These are phyloP conservation scores for Spinus olivaceus DNA, from an alignment of 2,797 vertebrate species.

Conservation along the genomic window DNA sequence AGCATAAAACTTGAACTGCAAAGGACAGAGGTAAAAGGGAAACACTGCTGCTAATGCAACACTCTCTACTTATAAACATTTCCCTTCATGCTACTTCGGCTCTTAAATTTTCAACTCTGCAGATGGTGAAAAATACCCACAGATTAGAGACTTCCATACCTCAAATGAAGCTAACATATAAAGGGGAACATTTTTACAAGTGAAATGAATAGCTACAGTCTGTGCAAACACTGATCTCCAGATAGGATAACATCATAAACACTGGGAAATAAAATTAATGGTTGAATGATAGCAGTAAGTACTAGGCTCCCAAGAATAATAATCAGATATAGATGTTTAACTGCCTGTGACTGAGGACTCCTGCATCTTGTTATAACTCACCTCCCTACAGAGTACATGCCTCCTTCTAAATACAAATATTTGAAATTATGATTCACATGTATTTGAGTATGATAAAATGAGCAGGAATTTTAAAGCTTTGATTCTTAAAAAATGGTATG, in stretches of 20 bases:
- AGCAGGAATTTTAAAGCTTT: neutral
- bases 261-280: slow-evolving; percentile 45
- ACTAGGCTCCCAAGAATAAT: slow-evolving; percentile 20
- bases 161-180: neutral
- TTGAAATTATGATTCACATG: slow-evolving; percentile 8
- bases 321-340: slow-evolving; percentile 27
- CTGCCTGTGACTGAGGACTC: slow-evolving; percentile 29
- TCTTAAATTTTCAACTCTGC: neutral
- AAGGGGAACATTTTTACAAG: neutral
- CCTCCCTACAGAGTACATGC: neutral
- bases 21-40: neutral
- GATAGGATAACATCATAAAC: slow-evolving; percentile 34
- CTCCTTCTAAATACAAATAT: slow-evolving; percentile 35
- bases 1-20: neutral
- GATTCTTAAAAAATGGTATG: neutral
- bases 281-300: slow-evolving; percentile 13
- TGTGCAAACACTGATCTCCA: slow-evolving; percentile 17
- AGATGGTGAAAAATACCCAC: neutral
- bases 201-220: neutral
- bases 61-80: neutral
- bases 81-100: neutral
- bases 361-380: neutral
- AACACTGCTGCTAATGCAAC: neutral
- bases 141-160: neutral
- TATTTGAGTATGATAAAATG: neutral